A percentile compares a stretch with the other conserved stretches of the same genome.
Conservation (phyloP, 2,888 invertebrate species). For the Dicyrtomina minuta region DNA sequence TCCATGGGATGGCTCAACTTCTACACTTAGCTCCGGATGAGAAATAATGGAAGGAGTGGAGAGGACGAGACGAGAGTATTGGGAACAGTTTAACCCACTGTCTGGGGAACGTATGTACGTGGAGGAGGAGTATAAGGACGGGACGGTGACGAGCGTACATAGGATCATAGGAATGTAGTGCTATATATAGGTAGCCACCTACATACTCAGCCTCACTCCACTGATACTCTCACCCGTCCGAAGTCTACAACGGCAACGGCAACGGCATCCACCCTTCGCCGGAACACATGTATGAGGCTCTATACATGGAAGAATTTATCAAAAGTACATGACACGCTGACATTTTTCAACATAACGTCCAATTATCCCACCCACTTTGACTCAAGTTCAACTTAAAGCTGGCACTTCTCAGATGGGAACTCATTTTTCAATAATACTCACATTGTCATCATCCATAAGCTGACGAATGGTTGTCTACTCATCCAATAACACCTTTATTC, state of each 20-base stretch:
- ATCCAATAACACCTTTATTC: constrained; percentile 14
- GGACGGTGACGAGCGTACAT: too few species aligned
- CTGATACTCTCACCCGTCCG: neutral
- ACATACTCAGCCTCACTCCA: neutral
- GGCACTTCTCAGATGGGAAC: constrained; percentile 25
- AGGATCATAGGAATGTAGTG: too few species aligned
- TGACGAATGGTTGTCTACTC: constrained; percentile 17
- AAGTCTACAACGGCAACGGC: too few species aligned
- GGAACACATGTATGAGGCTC: neutral
- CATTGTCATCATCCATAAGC: constrained; percentile 30
- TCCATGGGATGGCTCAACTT: too few species aligned
- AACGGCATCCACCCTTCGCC: too few species aligned
- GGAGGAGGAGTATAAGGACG: too few species aligned
- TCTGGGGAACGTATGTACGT: too few species aligned
- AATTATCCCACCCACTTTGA: constrained; percentile 32
- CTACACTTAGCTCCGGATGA: too few species aligned
- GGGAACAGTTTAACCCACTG: too few species aligned
- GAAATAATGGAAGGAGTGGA: too few species aligned
- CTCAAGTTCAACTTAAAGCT: constrained; percentile 22
- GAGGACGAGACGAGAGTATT: too few species aligned
- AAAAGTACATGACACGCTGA: constrained; percentile 10
- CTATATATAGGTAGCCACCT: too few species aligned
- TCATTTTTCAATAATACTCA: constrained; percentile 32
- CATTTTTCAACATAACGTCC: constrained; percentile 23
- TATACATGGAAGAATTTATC: constrained; percentile 16